Conservation (phyloP, 2,888 invertebrate species). For the Hoplodrina blanda region DNA sequence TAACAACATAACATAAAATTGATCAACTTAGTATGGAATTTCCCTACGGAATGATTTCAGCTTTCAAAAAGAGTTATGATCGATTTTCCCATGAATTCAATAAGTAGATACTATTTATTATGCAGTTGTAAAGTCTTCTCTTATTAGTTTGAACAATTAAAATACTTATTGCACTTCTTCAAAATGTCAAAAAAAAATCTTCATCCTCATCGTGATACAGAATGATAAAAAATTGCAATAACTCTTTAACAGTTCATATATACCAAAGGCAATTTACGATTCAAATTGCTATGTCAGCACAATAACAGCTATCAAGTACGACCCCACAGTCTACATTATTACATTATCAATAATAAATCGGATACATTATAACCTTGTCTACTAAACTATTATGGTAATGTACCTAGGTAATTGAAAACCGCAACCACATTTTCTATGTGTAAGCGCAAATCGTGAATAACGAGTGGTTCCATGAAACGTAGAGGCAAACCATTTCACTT, state of each 20-base stretch:
- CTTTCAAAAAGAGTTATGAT: not conserved
- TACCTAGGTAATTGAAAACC: constrained; percentile 32
- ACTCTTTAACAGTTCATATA: constrained; percentile 17
- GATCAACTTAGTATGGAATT: not conserved
- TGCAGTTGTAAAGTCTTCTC: no score
- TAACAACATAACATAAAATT: not conserved
- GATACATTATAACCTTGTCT: constrained; percentile 24
- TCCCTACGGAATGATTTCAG: no score
- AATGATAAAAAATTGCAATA: constrained; percentile 24
- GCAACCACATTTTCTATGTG: constrained; percentile 36
- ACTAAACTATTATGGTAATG: constrained; percentile 25
- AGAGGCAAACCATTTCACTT: constrained; percentile 51
- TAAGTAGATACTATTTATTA: no score
- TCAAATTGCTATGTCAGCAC: constrained; percentile 50
- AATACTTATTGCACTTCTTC: no score
- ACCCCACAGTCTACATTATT: constrained; percentile 25
- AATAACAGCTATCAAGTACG: constrained; percentile 21
- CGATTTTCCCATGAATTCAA: no score
- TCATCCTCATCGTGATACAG: not conserved
- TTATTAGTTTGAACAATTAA: no score
- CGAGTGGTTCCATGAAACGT: constrained; percentile 48
- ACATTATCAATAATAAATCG: constrained; percentile 53
- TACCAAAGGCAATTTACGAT: constrained; percentile 21
- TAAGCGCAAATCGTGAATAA: constrained; percentile 61
- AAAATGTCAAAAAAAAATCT: not conserved